Conservation (phyloP, 23 tunicate genomes). For the Styela clava region DNA sequence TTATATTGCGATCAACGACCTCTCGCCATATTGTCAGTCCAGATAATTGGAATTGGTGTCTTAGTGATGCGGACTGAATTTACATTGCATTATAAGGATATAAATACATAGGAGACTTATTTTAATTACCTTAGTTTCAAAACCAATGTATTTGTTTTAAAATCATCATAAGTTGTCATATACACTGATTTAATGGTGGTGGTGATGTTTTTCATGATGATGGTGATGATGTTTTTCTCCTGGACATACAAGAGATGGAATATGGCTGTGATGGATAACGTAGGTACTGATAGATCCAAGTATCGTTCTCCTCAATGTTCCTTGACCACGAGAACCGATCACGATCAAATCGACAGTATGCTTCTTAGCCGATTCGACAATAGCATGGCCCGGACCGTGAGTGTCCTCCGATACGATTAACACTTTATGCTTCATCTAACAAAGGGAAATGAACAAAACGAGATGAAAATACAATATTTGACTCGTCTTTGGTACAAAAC, state of each 20-base stretch:
- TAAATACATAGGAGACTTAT: too few species aligned
- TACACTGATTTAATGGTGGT: too few species aligned
- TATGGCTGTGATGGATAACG: constrained; percentile 22
- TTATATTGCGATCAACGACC: too few species aligned
- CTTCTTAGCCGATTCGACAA: constrained; percentile 26
- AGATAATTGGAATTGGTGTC: too few species aligned
- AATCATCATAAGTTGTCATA: too few species aligned
- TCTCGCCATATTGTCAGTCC: too few species aligned
- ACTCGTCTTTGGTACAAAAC: too few species aligned
- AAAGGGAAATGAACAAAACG: background rate
- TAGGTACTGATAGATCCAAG: constrained; percentile 26
- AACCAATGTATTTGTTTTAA: too few species aligned
- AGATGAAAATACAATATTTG: too few species aligned
- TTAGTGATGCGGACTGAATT: too few species aligned
- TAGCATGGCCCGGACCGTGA: constrained; percentile 17
- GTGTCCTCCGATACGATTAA: constrained; percentile 2
- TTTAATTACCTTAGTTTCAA: too few species aligned
- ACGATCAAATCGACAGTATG: constrained; percentile 25
- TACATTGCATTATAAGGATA: too few species aligned
- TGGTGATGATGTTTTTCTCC: background rate
- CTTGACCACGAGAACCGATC: constrained; percentile 20
- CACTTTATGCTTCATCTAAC: constrained; percentile 13
- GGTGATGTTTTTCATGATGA: background rate
- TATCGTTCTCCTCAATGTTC: constrained; percentile 8
- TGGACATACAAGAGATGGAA: constrained; percentile 17